Base-by-base conservation (phyloP, 2,797 vertebrate species). In the Etheostoma perlongum region DNA sequence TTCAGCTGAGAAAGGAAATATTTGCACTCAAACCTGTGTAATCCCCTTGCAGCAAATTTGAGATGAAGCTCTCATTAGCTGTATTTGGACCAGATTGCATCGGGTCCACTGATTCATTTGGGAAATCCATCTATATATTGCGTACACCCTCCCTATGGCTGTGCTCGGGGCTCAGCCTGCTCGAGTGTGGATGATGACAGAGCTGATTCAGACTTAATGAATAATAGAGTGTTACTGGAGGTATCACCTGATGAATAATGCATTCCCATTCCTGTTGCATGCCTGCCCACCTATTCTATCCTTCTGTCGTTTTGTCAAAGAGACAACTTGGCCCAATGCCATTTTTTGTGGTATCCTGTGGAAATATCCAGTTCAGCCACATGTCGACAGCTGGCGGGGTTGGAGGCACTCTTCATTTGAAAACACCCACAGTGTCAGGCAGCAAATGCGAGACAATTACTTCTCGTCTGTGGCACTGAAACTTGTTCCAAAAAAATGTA, bases 191-290 rank as follows among this genome's bases (percentile, higher is more conserved):
- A 85, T 89, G 89, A 91, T 92, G 91, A 91, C 91, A 89, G 85
- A 85, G 90, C 90, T 72, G 89, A 92, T 92, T 92, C 91, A 85
- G 84, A 74, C 87, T 80, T 82, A 30, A 93, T 94, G 89, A 94
- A 94, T 93, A 93, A 93, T 92, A 90, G 72, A 91, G 78, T 54
- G 85, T 82, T 85, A 91, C 90, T 84, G 82, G 85, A 89, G 90
- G 83, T 92, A 92, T 91, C 89, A 81, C 88, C 89, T 82, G 90
- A 91, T 92, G 89, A 92, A 92, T 92, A 92, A 90, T 89, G 74
- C 76, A 91, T 89, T 89, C 57, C 63, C 58, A 65, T 81, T 84
- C 78, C 85, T 76, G 64, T 79, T 47, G 51, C 67, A 76, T 65
- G 75, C 65, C 68, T 23, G 36, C 52, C 72, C 6, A 40, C 47